Evolutionary conservation across 2,113 vertebrate species (phyloP), one percentile per base, ranked within the genome.

Genomic region (Onychorhynchus coronatus): DNA sequence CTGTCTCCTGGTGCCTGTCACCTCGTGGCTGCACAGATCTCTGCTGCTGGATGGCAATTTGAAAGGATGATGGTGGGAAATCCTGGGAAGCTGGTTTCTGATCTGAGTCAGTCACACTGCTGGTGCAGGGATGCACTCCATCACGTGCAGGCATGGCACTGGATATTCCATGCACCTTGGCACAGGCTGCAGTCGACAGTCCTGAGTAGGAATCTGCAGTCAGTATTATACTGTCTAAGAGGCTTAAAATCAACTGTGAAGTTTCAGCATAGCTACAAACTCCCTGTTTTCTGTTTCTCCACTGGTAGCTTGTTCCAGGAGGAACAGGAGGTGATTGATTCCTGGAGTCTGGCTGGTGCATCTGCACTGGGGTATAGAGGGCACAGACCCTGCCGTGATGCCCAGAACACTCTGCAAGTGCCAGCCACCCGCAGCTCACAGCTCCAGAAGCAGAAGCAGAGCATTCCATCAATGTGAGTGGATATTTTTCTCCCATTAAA

Each of bases 191-290:
- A 89, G 82, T 96, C 33, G 5, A 93, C 76, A 93, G 87, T 67
- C 89, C 91, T 77, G 94, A 93, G 95, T 85, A 85, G 94, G 91
- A 90, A 83, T 63, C 42, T 63, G 63, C 82, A 63, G 76, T 93
- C 88, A 63, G 41, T 58, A 70, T 87, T 85, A 56, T n/a, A 39
- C 58, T 65, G 73, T n/a, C 89, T 91, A 80, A 91, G 88, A 95
- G 68, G 82, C 88, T 97, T 96, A 92, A 95, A 88, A 93, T 77
- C 5, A 16, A 67, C 93, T 85, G 83, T 77, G 92, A 96, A 44
- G 37, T 73, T 94, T 63, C 81, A 79, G 52, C 52, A 63, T 7
- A 67, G 55, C 82, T 84, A 76, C 63, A 88, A 62, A 92, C 61
- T 12, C 6, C 1, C 47, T 52, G 50, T 46, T 94, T 88, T 74